Evolutionary conservation across 2,888 invertebrate genomes (phyloP), one percentile per base, ranked within the genome.

Genomic region (Leptopilina syphax): DNA sequence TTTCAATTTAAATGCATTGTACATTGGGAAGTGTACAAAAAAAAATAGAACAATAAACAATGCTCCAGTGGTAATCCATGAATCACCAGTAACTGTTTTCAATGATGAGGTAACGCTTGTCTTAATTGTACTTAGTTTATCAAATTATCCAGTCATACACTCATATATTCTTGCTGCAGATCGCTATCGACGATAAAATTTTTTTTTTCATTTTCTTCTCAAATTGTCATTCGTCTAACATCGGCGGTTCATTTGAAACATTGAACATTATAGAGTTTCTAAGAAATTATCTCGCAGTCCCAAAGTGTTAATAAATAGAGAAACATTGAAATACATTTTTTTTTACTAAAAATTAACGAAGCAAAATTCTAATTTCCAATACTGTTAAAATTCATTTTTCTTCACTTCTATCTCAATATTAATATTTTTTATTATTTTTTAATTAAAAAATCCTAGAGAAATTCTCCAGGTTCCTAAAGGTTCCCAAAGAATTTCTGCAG

Each of bases 51-150:
- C 12, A 10, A 50, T 10, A 83, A 86, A 86, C 83, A 85, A 85
- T 85, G 83, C 80, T 85, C 86, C 87, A 86, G 86, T 89, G 89
- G 88, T 86, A 88, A 86, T 87, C 88, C 87, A 86, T 86, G 86
- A 86, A 83, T 85, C 88, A 86, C 85, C 83, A 86, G 87, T 88
- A 50, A 88, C 88, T 89, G 89, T 87, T 89, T 89, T 89, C 87
- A 88, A 91, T 91, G 91, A 92, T 92, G 92, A 92, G 92, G 92
- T 92, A 92, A 92, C 92, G 91, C 90, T 92, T 92, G 92, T 92
- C 92, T 92, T 92, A 92, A 89, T 92, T 92, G 92, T 92, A 92
- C 92, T 92, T 92, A 92, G 87, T 90, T 91, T 92, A 92, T 92
- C 91, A 92, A 92, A 92, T 92, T 91, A 91, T 91, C 92, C 92